phyloP scores from a whole-genome alignment of 2,888 invertebrate genomes.

The Tricholauxania praeusta region DNA sequence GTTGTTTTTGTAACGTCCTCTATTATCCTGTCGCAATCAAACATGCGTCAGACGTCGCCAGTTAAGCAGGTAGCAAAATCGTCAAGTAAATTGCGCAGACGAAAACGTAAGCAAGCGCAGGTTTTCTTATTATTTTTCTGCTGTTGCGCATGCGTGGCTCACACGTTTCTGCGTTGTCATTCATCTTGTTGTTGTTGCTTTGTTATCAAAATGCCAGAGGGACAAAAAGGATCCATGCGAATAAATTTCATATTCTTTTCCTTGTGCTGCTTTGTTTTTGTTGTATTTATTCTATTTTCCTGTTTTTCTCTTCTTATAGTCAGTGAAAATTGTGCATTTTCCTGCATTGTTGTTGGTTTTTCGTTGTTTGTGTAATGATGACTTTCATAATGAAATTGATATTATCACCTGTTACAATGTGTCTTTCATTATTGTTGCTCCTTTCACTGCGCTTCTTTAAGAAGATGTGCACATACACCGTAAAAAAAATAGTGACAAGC shows the following conservation, averaged over 20 bases:
- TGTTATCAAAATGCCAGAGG: constrained; percentile 10
- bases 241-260: constrained; percentile 54
- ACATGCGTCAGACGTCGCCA: constrained; percentile 12
- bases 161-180: constrained; percentile 31
- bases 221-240: constrained; percentile 49
- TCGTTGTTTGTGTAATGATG: constrained; percentile 22
- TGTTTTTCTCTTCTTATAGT: not conserved
- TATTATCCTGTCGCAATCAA: constrained; percentile 22
- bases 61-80: constrained; percentile 16
- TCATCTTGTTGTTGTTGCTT: not conserved
- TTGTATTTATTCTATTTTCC: constrained; percentile 15
- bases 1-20: not conserved
- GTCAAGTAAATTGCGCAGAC: constrained; percentile 8
- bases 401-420: constrained; percentile 53
- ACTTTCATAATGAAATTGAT: constrained; percentile 36
- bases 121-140: not conserved
- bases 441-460: not conserved
- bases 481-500: not conserved
- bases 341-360: constrained; percentile 26
- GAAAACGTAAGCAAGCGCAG: not conserved
- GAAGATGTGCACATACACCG: too few species aligned
- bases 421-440: constrained; percentile 9
- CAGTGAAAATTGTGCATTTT: constrained; percentile 19
- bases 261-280: constrained; percentile 22
- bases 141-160: constrained; percentile 26